A percentile compares a stretch with the other conserved stretches of the same genome.
phyloP scores from a whole-genome alignment of 2,797 vertebrate genomes.

The Acipenser oxyrinchus region DNA sequence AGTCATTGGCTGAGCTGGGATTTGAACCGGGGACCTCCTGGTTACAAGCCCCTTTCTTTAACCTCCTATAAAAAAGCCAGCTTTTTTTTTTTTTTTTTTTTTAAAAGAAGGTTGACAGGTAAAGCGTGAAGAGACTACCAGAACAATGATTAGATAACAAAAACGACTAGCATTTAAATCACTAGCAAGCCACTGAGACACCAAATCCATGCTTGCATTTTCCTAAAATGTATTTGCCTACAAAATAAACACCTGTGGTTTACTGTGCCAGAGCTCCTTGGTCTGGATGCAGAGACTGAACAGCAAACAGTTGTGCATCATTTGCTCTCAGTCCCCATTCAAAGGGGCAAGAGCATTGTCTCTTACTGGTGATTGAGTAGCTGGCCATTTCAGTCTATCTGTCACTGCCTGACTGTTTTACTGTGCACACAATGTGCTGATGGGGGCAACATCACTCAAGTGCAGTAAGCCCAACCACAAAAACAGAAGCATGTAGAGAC shows the following conservation, averaged over 20 bases:
- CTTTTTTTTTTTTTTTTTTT: too few species aligned
- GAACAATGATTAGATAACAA: too few species aligned
- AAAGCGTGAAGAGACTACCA: not conserved
- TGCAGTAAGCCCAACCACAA: constrained; percentile 40
- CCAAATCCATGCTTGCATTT: not conserved
- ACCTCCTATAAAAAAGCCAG: too few species aligned
- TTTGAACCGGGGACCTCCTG: too few species aligned
- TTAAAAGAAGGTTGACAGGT: too few species aligned
- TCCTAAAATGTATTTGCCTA: not conserved
- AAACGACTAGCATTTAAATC: not conserved
- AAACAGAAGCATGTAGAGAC: constrained; percentile 44
- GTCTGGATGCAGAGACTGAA: constrained; percentile 1
- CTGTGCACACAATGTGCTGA: constrained; percentile 49
- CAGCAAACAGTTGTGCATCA: constrained; percentile 13
- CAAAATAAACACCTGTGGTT: constrained; percentile 13
- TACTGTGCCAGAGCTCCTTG: constrained; percentile 16
- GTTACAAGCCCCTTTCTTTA: too few species aligned
- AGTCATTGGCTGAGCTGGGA: too few species aligned
- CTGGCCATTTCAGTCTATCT: constrained; percentile 36
- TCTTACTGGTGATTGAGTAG: constrained; percentile 41
- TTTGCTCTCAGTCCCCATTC: constrained; percentile 34
- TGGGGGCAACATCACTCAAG: constrained; percentile 42
- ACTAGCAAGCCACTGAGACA: not conserved
- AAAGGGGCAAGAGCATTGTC: constrained; percentile 35
- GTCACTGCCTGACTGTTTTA: constrained; percentile 46